A percentile compares a stretch with the other conserved stretches of the same genome.
phyloP scores from a whole-genome alignment of 2,888 invertebrate species.

The Ligdia adustata region DNA sequence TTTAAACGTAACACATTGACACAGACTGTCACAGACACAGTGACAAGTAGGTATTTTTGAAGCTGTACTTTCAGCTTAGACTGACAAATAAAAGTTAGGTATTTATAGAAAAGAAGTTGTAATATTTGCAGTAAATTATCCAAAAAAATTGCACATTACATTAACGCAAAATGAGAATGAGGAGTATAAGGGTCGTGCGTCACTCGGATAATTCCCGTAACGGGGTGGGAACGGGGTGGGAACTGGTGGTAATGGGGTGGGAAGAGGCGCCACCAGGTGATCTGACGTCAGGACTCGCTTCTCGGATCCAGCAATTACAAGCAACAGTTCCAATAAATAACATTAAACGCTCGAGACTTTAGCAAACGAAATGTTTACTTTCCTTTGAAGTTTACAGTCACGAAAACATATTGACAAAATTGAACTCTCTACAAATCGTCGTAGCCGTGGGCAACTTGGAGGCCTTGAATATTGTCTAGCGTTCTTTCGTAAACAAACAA shows the following conservation, averaged over 20 bases:
- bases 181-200: constrained; percentile 61
- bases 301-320: constrained; percentile 10
- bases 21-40: too few species aligned
- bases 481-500: too few species aligned
- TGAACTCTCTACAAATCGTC: too few species aligned
- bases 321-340: constrained; percentile 22
- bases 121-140: constrained; percentile 27
- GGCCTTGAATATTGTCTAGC: too few species aligned
- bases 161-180: constrained; percentile 52
- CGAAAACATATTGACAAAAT: too few species aligned
- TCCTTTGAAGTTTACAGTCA: neutral
- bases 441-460: too few species aligned
- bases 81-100: too few species aligned
- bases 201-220: constrained; percentile 56
- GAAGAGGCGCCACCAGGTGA: constrained; percentile 11
- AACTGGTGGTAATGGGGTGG: neutral
- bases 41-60: too few species aligned
- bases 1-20: too few species aligned
- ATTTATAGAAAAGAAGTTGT: too few species aligned
- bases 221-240: constrained; percentile 33
- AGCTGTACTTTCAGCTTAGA: too few species aligned
- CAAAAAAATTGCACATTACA: constrained; percentile 25
- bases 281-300: constrained; percentile 53
- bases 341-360: neutral
- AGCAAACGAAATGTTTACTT: neutral